phyloP scores from a whole-genome alignment of 1,140 invertebrate genomes.

The Parapsyche elsis region DNA sequence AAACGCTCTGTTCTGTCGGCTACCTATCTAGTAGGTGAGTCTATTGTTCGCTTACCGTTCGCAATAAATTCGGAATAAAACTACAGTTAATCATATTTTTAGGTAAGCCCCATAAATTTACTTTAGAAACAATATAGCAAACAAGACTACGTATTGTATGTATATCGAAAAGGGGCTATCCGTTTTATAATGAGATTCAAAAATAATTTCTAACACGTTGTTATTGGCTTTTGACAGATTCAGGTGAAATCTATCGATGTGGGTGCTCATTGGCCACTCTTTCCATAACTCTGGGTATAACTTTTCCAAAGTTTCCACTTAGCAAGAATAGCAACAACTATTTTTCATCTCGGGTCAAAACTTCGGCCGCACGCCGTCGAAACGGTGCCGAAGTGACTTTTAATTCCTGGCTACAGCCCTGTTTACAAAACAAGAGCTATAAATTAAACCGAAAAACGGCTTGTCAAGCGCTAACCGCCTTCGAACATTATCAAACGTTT shows the following conservation, averaged over 20 bases:
- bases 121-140: not conserved
- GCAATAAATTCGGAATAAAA: conserved; percentile 27
- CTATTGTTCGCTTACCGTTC: conserved; percentile 10
- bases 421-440: conserved; percentile 27
- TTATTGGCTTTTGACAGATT: too few relatives aligned
- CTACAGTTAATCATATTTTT: conserved; percentile 22
- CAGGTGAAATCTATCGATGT: too few relatives aligned
- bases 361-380: not conserved
- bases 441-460: conserved; percentile 31
- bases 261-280: not conserved
- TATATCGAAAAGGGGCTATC: too few relatives aligned
- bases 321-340: conserved; percentile 24
- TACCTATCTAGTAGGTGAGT: too few relatives aligned
- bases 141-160: too few relatives aligned
- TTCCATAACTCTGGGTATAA: not conserved
- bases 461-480: conserved; percentile 31
- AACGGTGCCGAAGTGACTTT: conserved; percentile 4
- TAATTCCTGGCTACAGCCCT: conserved; percentile 4
- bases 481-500: conserved; percentile 32
- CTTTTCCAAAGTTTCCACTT: conserved; percentile 12
- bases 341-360: conserved; percentile 3
- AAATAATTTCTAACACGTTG: too few relatives aligned
- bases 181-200: too few relatives aligned
- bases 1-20: too few relatives aligned
- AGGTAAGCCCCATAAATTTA: not conserved